Evolutionary conservation across 1,140 invertebrate species (phyloP), one percentile per base, ranked within the genome.

Genomic region (Hylaeus anthracinus): DNA sequence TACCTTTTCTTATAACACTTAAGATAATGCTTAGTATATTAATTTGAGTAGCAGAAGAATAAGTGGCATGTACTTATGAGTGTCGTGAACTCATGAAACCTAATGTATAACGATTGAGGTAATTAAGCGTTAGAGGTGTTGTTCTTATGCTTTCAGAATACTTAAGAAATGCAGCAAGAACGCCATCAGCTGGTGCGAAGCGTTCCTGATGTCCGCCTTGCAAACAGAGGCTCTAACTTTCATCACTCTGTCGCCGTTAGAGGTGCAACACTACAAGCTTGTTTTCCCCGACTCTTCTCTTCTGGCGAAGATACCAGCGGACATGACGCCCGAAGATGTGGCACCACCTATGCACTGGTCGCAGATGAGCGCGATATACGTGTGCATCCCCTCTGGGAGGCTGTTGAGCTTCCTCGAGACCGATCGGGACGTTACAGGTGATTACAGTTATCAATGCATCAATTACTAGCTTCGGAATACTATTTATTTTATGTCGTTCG

Each of bases 141-240:
- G 26, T 26, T 26, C 26, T 26, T 26, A 26, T 26, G 26, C 26
- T 26, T 26, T 60, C n/a, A 86, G 85, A 1, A 26, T 53, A n/a
- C 37, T 88, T 26, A 55, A 41, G 6, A 56, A 5, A 0, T 15
- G 55, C 3, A 77, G 74, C 15, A 76, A 79, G 9, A 82, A 74
- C 8, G 2, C 67, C 12, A 74, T 87, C 10, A 82, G 86, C 39
- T 90, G 89, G 88, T 87, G 79, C 41, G 88, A 91, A 14, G 14
- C 66, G 3, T 87, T 80, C 5, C n/a, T 88, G 5, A 85, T 64
- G 1, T 71, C 72, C 3, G 48, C 79, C 3, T 53, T 85, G 12
- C 74, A 88, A 37, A 39, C 8, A 10, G 6, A 70, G 0, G 75
- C 53, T 3, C 3, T 89, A 3, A 56, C 77, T 0, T 53, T 88